Percentiles rank a stretch among this genome's conserved stretches.
Evolutionary conservation across 37 sponge, comb jelly and placozoan species (phyloP).

Genomic region (Halisarca cf. caerulea): DNA sequence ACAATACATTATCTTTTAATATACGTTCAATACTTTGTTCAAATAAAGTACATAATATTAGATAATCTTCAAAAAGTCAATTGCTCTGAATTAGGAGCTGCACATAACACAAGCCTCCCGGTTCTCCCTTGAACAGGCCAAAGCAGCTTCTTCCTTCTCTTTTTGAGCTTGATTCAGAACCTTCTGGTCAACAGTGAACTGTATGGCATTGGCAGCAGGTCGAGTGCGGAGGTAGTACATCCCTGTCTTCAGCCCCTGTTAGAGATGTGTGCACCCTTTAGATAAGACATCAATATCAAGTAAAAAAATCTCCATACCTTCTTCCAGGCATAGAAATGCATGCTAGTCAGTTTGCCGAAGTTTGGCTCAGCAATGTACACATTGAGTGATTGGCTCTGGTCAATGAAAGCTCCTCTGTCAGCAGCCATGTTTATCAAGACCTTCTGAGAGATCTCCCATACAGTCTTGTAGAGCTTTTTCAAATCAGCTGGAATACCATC

Average conservation of each 20-base stretch:
- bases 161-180: constrained; percentile 52
- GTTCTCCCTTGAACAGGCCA: constrained; percentile 86
- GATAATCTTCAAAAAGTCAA: too few species aligned
- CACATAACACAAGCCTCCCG: constrained; percentile 92
- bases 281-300: too few species aligned
- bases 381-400: constrained; percentile 98
- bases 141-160: constrained; percentile 45
- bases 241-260: constrained; percentile 97
- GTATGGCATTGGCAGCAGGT: constrained; percentile 96
- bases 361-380: constrained; percentile 96
- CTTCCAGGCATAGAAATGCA: constrained; percentile 99
- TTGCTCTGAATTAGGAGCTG: constrained; percentile 62
- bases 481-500: constrained; percentile 85
- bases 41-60: too few species aligned
- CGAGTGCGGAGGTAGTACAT: constrained; percentile 97
- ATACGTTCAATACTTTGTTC: too few species aligned
- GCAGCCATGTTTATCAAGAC: constrained; percentile 97
- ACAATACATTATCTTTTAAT: too few species aligned
- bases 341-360: constrained; percentile 95
- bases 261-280: too few species aligned
- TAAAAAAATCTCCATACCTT: constrained; percentile 76
- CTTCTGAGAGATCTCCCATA: constrained; percentile 98
- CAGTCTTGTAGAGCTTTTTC: constrained; percentile 95
- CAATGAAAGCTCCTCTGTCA: constrained; percentile 93
- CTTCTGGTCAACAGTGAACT: constrained; percentile 98